A percentile compares a stretch with the other conserved stretches of the same genome.
Evolutionary conservation across 2,888 invertebrate genomes (phyloP).

Genomic region (Acronicta aceris): DNA sequence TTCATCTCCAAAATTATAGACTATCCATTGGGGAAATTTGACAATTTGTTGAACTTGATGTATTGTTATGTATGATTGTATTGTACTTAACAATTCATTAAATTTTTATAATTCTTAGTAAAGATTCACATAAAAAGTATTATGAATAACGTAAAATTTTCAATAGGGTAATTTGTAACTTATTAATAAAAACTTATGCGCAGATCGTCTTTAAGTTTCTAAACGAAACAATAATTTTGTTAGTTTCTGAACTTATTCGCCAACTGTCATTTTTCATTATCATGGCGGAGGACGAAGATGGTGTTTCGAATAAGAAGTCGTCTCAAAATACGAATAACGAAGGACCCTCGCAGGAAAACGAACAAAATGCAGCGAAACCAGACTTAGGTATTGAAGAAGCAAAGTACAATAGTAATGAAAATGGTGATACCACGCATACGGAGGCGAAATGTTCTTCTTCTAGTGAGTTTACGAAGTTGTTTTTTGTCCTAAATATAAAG

Average conservation of each 20-base stretch:
- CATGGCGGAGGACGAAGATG: slow-evolving; percentile 89
- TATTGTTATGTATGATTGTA: no score
- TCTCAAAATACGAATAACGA: slow-evolving; percentile 83
- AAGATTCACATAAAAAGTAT: no score
- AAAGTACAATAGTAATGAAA: slow-evolving; percentile 82
- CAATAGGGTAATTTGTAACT: no score
- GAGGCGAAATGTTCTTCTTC: slow-evolving; percentile 82
- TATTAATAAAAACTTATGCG: no score
- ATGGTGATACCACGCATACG: slow-evolving; percentile 74
- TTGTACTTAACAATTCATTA: no score
- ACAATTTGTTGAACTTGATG: no score
- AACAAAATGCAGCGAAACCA: slow-evolving; percentile 79
- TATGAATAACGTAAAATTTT: no score
- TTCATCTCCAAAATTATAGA: no score
- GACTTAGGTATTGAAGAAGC: slow-evolving; percentile 86
- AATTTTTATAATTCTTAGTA: no score
- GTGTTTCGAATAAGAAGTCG: slow-evolving; percentile 86
- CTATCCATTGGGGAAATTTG: no score
- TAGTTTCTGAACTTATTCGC: slow-evolving; percentile 56
- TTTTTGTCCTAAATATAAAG: slow-evolving; percentile 85
- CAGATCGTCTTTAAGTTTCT: slow-evolving; percentile 4
- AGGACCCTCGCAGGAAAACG: slow-evolving; percentile 76
- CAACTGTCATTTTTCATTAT: slow-evolving; percentile 84
- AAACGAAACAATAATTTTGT: slow-evolving; percentile 19
- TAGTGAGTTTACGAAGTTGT: slow-evolving; percentile 85